Base-by-base conservation (phyloP, 2,888 invertebrate species). In the Caenorhabditis sp. region DNA sequence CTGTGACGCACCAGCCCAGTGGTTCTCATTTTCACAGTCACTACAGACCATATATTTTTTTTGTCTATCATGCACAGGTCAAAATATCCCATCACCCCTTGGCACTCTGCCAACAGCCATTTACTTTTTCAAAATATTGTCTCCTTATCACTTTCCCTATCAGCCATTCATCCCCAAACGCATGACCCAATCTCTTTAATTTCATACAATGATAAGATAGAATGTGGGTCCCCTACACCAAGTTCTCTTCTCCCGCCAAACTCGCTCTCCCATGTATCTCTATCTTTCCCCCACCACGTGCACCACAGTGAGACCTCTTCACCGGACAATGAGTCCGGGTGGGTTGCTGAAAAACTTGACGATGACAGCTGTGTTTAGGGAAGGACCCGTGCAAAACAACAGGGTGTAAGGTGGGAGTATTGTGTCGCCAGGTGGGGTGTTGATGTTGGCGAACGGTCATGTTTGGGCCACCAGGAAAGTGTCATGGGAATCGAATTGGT, bases 181-280 rank as follows among this genome's bases (percentile, higher is more conserved):
- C 4, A 31, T 7, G 59, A 59, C 59, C 59, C 22, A 59, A 38
- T 58, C 28, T 26, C 56, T 56, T 56, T 5, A 56, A 26, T 56
- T 56, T 56, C 26, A 5, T 26, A n/a, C n/a, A n/a, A 31, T 59
- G 59, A 59, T 59, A 59, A 59, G 59, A 59, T 59, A 59, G n/a
- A n/a, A n/a, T n/a, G 4, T 10, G 35, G 35, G 31, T 35, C 61
- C 35, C 54, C 54, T 12, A 58, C 28, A 28, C 12, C n/a, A 12
- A 58, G n/a, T 26, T 26, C 58, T 3, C 8, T 14, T 28, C 12
- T 16, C 3, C 51, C 14, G 47, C 5, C 47, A 47, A 16, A n/a
- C 47, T 7, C 16, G 47, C 47, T 14, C 12, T 16, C 19, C 22
- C 22, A 19, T 22, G 4, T 24, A 12, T 22, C 54, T 26, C 19